These are phyloP conservation scores for Sebastes glaucus DNA, from an alignment of 2,797 vertebrate genomes.

Conservation along the genomic window DNA sequence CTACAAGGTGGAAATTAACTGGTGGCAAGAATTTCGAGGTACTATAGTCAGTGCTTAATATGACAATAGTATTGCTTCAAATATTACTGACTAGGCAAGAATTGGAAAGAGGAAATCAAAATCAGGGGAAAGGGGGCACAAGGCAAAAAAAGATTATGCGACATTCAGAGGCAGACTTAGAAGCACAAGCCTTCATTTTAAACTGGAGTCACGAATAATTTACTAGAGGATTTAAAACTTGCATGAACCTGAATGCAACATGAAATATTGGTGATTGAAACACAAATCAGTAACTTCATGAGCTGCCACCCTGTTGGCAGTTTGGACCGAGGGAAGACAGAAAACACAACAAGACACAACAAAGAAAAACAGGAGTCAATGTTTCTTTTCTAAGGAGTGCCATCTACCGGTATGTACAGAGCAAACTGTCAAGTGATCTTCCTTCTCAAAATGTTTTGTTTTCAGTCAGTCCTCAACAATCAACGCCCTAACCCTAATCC, in stretches of 20 bases:
- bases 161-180: conserved; percentile 30
- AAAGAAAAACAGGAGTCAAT: neutral
- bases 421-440: neutral
- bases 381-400: neutral
- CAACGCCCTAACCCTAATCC: neutral
- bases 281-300: conserved; percentile 15
- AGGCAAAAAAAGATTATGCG: neutral
- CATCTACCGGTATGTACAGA: neutral
- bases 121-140: neutral
- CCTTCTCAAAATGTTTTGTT: neutral
- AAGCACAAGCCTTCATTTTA: conserved; percentile 22
- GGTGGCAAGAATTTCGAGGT: neutral
- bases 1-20: neutral
- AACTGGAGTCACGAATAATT: neutral
- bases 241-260: conserved; percentile 17
- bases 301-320: neutral
- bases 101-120: neutral
- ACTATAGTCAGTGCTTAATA: neutral
- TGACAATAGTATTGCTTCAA: neutral
- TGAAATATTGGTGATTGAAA: conserved; percentile 3
- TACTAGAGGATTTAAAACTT: neutral
- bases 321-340: conserved; percentile 46
- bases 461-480: neutral
- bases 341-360: conserved; percentile 15
- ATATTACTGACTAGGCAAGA: neutral